Evolutionary conservation across 2,113 vertebrate species (phyloP).

Genomic region (Megalops atlanticus): DNA sequence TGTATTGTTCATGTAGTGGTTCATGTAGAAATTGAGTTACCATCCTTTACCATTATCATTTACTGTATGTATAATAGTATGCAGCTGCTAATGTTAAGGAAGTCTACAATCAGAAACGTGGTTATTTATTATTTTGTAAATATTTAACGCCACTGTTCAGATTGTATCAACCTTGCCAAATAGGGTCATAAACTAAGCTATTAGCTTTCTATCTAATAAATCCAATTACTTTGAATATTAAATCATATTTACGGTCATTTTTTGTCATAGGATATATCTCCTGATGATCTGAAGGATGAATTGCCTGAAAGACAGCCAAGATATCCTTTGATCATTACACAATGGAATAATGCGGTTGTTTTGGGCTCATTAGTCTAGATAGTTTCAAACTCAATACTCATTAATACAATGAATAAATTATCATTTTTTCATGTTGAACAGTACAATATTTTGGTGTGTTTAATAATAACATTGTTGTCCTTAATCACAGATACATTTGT

Average conservation of each 20-base stretch:
- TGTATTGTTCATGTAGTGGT: too few species aligned
- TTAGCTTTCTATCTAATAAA: neutral
- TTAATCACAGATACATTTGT: conserved; percentile 89
- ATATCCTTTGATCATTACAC: conserved; percentile 68
- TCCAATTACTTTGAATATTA: neutral
- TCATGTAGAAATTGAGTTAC: too few species aligned
- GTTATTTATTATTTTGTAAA: too few species aligned
- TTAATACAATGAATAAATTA: too few species aligned
- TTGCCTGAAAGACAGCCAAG: conserved; percentile 76
- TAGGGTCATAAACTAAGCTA: too few species aligned
- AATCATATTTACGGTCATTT: conserved; percentile 17
- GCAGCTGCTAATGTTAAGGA: too few species aligned
- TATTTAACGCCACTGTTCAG: too few species aligned
- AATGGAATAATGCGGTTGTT: neutral
- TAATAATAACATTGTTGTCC: conserved; percentile 54
- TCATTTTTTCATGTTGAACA: neutral
- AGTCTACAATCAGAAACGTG: too few species aligned
- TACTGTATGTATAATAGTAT: too few species aligned
- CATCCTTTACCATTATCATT: too few species aligned
- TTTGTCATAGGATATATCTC: conserved; percentile 69
- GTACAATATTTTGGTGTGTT: neutral
- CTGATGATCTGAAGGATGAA: conserved; percentile 71
- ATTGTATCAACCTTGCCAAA: too few species aligned
- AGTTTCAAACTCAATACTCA: neutral
- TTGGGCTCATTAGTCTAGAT: neutral